Base-by-base conservation (phyloP, 2,888 invertebrate genomes). In the Anagyrus pseudococci region DNA sequence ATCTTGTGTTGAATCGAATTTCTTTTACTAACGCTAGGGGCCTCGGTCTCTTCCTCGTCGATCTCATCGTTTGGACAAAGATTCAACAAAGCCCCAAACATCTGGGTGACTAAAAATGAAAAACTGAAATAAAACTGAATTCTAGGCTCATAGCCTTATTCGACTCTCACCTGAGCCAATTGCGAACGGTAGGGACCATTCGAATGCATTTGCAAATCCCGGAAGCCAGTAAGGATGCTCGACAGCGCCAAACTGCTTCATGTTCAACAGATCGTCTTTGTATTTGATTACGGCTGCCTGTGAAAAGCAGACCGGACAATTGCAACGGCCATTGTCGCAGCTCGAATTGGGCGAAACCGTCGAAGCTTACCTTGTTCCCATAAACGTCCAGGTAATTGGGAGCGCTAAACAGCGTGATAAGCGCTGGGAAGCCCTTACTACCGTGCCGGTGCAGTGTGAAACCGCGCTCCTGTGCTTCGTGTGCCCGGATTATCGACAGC, bases 1-100 rank as follows among this genome's bases (percentile, higher is more conserved):
- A 99, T 99, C 87, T 99, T 99, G 86, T 98, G 99, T 41, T 15
- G 8, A n/a, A 41, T 6, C 17, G 33, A 4, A 20, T 8, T n/a
- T 46, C 33, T 15, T 54, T 29, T 43, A 44, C 50, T 29, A 10
- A 29, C 46, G 50, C 29, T 20, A 19, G 37, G n/a, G 4, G 23
- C 22, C 4, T 44, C 25, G 6, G 33, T n/a, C 6, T 54, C 44
- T 3, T 33, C n/a, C 1, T 17, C 19, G 13, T 56, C 10, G 1
- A 66, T 37, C 26, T 66, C 67, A 0, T 67, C 67, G 10, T 58
- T 37, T 1, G 63, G 52, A 17, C 64, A 64, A n/a, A 67, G 61
- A n/a, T 41, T 54, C 37, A 67, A 55, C 22, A 67, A 0, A 0
- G 17, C 47, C 8, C 49, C 25, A 4, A 64, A 20, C 23, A 67